These are phyloP conservation scores for Setophaga kirtlandii DNA, from an alignment of 2,113 vertebrate genomes.

Conservation along the genomic window DNA sequence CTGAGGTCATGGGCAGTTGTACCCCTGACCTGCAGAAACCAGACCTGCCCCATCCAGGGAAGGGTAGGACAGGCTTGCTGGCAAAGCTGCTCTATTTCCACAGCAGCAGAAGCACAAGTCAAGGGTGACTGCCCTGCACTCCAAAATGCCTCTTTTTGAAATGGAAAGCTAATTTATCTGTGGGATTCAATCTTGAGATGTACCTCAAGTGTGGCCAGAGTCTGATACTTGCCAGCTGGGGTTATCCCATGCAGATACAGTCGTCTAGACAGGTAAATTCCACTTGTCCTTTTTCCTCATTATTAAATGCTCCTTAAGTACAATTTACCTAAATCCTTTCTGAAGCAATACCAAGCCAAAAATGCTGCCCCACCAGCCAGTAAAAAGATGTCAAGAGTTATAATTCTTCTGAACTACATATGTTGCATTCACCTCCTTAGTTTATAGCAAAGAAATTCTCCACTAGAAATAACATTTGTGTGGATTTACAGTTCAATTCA, in stretches of 20 bases:
- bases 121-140: not conserved
- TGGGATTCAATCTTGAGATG: not conserved
- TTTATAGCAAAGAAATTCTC: not conserved
- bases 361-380: not conserved
- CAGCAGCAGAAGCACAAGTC: not conserved
- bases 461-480: not conserved
- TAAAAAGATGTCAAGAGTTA: conserved; percentile 1
- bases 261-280: not conserved
- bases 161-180: not conserved
- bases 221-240: not conserved
- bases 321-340: not conserved
- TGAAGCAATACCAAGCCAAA: not conserved
- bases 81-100: not conserved
- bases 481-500: conserved; percentile 7
- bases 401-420: not conserved
- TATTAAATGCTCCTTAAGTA: not conserved
- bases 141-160: not conserved
- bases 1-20: not conserved
- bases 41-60: not conserved
- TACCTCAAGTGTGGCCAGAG: not conserved
- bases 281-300: not conserved
- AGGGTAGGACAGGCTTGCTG: not conserved
- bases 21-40: not conserved
- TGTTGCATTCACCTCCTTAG: not conserved
- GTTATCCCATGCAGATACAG: not conserved